These are phyloP conservation scores for Ctenodactylus gundi DNA, from an alignment of 2,113 vertebrate genomes.

Conservation along the genomic window DNA sequence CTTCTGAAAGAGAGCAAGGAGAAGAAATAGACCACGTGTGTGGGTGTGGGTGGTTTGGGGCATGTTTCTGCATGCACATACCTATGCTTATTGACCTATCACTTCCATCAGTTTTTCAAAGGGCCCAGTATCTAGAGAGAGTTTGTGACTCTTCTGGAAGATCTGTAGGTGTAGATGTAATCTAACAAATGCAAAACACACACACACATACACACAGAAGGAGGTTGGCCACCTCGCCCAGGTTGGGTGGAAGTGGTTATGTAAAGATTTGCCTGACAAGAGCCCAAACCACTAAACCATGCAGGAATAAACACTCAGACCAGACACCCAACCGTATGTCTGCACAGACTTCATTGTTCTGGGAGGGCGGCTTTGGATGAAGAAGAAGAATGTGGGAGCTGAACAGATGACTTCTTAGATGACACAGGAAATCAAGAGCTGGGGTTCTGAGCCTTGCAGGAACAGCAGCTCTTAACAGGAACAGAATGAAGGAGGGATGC, in stretches of 20 bases:
- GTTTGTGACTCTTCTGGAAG: background rate
- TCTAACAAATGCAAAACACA: background rate
- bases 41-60: background rate
- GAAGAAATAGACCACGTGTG: background rate
- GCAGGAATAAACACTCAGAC: conserved; percentile 15
- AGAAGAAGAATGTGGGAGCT: background rate
- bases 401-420: background rate
- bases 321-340: rapidly evolving
- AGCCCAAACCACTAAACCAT: background rate
- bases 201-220: no score
- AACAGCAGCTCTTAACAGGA: background rate
- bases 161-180: background rate
- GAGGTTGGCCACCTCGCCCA: background rate
- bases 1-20: background rate
- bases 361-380: background rate
- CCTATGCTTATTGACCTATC: background rate
- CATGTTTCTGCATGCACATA: background rate
- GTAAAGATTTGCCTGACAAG: conserved; percentile 43
- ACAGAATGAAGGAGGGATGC: background rate
- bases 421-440: background rate
- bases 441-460: background rate
- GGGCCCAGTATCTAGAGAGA: background rate
- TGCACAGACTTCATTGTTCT: background rate
- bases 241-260: background rate
- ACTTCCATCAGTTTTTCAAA: conserved; percentile 13